These are phyloP conservation scores for Didymodactylos carnosus DNA, from an alignment of 2,888 invertebrate genomes.

Conservation along the genomic window DNA sequence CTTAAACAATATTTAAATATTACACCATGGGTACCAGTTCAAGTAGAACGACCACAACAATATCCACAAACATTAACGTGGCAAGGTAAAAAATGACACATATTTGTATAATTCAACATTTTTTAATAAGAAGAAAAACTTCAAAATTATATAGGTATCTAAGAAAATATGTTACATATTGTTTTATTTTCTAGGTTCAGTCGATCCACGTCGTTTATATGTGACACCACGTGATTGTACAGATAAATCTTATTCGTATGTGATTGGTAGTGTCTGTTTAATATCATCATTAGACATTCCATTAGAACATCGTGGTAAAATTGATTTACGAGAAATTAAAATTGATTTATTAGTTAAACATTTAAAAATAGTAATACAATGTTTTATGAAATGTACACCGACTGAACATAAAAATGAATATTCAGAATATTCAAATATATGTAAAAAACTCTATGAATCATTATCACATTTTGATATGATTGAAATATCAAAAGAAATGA, in stretches of 20 bases:
- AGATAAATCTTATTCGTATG: neutral
- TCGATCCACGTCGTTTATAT: neutral
- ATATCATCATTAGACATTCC: slow-evolving; percentile 9
- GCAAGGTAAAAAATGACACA: neutral
- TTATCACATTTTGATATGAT: neutral
- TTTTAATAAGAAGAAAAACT: no score
- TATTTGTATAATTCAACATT: no score
- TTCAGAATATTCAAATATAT: slow-evolving; percentile 9
- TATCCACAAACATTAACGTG: slow-evolving; percentile 12
- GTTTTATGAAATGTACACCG: neutral
- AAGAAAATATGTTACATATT: no score
- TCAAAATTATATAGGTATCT: no score
- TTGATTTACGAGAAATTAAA: slow-evolving; percentile 5
- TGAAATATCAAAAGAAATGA: slow-evolving; percentile 5
- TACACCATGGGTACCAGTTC: slow-evolving; percentile 8
- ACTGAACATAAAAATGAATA: slow-evolving; percentile 6
- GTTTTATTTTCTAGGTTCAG: neutral
- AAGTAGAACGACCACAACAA: slow-evolving; percentile 2
- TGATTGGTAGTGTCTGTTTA: neutral
- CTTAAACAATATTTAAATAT: slow-evolving; percentile 8
- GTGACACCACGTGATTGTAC: slow-evolving; percentile 10
- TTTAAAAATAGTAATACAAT: slow-evolving; percentile 1
- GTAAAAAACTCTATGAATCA: slow-evolving; percentile 10
- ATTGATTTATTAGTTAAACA: slow-evolving; percentile 11
- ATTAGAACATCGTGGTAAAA: neutral